A percentile compares a stretch with the other conserved stretches of the same genome.
These are phyloP conservation scores for Trogon surrucura DNA, from an alignment of 2,113 vertebrate species.

Conservation along the genomic window DNA sequence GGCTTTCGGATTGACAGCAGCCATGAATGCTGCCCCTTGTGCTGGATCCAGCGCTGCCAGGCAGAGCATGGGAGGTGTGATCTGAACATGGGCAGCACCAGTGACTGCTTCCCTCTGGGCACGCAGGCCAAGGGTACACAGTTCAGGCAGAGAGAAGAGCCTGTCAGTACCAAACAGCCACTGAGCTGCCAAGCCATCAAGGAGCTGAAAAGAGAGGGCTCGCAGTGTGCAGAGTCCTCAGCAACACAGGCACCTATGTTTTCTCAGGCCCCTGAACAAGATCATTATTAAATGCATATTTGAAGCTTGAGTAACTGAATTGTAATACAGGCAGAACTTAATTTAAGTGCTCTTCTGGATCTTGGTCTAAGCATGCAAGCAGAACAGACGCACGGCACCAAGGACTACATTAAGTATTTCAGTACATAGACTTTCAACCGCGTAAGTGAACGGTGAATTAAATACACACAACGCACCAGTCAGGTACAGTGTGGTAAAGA, in stretches of 20 bases:
- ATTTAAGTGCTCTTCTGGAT: neutral
- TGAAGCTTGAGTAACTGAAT: neutral
- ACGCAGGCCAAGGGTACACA: rapidly evolving
- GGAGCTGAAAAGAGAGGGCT: neutral
- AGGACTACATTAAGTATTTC: neutral
- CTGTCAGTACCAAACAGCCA: neutral
- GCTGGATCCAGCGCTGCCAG: rapidly evolving
- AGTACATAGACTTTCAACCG: neutral
- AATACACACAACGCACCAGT: neutral
- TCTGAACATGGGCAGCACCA: neutral
- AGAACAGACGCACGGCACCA: neutral
- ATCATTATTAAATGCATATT: neutral
- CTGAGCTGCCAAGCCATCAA: neutral
- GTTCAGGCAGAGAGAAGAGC: neutral
- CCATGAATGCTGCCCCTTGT: rapidly evolving
- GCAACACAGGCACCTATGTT: neutral
- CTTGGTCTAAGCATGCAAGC: neutral
- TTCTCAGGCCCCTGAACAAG: neutral
- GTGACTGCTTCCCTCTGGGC: neutral
- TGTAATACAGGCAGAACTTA: neutral
- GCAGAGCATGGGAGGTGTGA: rapidly evolving
- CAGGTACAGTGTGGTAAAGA: neutral
- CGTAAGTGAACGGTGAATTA: neutral
- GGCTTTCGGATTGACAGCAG: neutral
- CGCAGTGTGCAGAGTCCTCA: neutral